Conservation (phyloP, 2,888 invertebrate species). For the Bedellia somnulentella region DNA sequence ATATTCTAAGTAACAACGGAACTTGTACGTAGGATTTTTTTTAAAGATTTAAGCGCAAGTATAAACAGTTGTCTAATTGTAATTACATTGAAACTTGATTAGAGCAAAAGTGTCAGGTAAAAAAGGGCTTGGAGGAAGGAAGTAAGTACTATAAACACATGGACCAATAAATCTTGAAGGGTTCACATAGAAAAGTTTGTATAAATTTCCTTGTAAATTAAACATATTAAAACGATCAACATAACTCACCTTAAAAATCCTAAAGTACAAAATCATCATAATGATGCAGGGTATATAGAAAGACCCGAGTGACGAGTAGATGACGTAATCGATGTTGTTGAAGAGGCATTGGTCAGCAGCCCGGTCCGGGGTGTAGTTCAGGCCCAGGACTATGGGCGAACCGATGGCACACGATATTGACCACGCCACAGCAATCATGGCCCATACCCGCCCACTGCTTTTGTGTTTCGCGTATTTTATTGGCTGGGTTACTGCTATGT, state of each 20-base stretch:
- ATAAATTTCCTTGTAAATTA: too few relatives aligned
- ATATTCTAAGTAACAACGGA: too few relatives aligned
- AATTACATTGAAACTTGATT: too few relatives aligned
- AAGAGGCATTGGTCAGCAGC: slow-evolving; percentile 86
- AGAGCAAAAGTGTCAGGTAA: too few relatives aligned
- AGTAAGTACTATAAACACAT: too few relatives aligned
- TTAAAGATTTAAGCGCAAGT: too few relatives aligned
- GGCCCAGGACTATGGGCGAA: slow-evolving; percentile 91
- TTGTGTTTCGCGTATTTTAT: slow-evolving; percentile 99
- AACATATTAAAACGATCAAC: too few relatives aligned
- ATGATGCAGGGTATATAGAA: slow-evolving; percentile 98
- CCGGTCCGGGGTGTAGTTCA: slow-evolving; percentile 89
- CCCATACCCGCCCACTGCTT: slow-evolving; percentile 90
- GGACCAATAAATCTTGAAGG: too few relatives aligned
- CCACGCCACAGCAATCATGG: slow-evolving; percentile 96
- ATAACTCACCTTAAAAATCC: slow-evolving; percentile 93
- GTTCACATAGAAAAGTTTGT: too few relatives aligned
- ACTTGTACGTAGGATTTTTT: too few relatives aligned
- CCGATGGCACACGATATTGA: slow-evolving; percentile 89
- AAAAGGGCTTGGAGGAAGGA: too few relatives aligned
- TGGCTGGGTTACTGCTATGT: slow-evolving; percentile 98
- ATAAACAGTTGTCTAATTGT: too few relatives aligned
- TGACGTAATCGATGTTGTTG: slow-evolving; percentile 97
- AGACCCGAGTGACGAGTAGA: slow-evolving; percentile 95
- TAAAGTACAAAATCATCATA: slow-evolving; percentile 97